Evolutionary conservation across 2,888 invertebrate species (phyloP), one percentile per base, ranked within the genome.

Genomic region (Erpobdella octoculata): DNA sequence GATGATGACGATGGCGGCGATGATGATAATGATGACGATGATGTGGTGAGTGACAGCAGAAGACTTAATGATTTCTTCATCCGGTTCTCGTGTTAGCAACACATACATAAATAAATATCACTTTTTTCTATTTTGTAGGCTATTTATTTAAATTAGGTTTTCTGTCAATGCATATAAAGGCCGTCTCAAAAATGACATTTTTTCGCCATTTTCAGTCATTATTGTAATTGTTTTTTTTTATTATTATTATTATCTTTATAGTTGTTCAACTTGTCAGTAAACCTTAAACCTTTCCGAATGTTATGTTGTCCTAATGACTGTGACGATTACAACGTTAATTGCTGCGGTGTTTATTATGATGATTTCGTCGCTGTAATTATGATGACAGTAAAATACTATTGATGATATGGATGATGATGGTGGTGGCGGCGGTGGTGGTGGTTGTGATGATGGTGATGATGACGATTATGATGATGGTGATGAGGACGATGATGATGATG

Each of bases 1-100:
- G 18, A 53, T 18, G 53, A n/a, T n/a, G n/a, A 53, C 21, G 53
- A 53, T 53, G 53, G 28, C 21, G 8, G 4, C 28, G n/a, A n/a
- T n/a, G 53, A n/a, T 53, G 53, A 53, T 9, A n/a, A 5, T 53
- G n/a, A n/a, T n/a, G 53, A n/a, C 53, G 46, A 53, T 53, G 53
- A 1, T 53, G 41, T 12, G 53, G 53, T 53, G 1, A 21, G 28
- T 12, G 28, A 15, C 28, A 25, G 8, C 21, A n/a, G n/a, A n/a
- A n/a, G n/a, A n/a, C n/a, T n/a, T n/a, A n/a, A n/a, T n/a, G n/a
- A n/a, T n/a, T n/a, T n/a, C n/a, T n/a, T n/a, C n/a, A n/a, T n/a
- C n/a, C n/a, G n/a, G n/a, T n/a, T n/a, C n/a, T n/a, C n/a, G n/a
- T n/a, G n/a, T n/a, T n/a, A n/a, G n/a, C n/a, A n/a, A n/a, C n/a